A percentile compares a stretch with the other conserved stretches of the same genome.
phyloP scores from a whole-genome alignment of 2,888 invertebrate genomes.

The Buathra laborator region DNA sequence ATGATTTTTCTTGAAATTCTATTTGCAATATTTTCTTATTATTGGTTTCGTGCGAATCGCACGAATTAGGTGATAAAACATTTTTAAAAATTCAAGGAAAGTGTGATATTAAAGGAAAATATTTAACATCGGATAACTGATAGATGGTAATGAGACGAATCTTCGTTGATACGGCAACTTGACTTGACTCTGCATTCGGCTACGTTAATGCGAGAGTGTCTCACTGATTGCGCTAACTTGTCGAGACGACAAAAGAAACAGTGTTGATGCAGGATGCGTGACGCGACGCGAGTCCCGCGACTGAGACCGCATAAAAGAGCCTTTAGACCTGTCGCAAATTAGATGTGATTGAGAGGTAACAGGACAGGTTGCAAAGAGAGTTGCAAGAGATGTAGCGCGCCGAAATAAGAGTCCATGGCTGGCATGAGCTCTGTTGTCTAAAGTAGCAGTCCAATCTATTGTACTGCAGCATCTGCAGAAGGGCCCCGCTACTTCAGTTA shows the following conservation, averaged over 20 bases:
- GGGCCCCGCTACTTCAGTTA: background rate
- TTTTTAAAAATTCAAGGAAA: background rate
- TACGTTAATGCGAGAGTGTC: background rate
- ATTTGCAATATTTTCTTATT: no score
- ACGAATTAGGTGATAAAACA: background rate
- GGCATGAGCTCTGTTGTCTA: constrained; percentile 34
- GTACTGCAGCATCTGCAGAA: background rate
- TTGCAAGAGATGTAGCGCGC: constrained; percentile 13
- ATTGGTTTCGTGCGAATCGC: background rate
- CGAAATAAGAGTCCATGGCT: constrained; percentile 33
- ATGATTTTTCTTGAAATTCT: background rate
- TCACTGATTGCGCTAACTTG: constrained; percentile 10
- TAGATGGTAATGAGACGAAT: background rate
- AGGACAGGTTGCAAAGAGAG: constrained; percentile 31
- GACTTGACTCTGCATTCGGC: constrained; percentile 20
- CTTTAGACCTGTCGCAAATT: constrained; percentile 37
- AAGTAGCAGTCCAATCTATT: constrained; percentile 18
- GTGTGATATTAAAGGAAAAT: background rate
- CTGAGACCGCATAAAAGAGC: constrained; percentile 29
- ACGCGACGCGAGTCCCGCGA: constrained; percentile 20
- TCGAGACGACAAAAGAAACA: constrained; percentile 28
- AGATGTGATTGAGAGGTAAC: constrained; percentile 45
- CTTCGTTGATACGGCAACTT: background rate
- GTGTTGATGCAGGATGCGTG: background rate
- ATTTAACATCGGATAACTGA: background rate